Evolutionary conservation across 2,888 invertebrate genomes (phyloP), one percentile per base, ranked within the genome.

Genomic region (Apeira syringaria): DNA sequence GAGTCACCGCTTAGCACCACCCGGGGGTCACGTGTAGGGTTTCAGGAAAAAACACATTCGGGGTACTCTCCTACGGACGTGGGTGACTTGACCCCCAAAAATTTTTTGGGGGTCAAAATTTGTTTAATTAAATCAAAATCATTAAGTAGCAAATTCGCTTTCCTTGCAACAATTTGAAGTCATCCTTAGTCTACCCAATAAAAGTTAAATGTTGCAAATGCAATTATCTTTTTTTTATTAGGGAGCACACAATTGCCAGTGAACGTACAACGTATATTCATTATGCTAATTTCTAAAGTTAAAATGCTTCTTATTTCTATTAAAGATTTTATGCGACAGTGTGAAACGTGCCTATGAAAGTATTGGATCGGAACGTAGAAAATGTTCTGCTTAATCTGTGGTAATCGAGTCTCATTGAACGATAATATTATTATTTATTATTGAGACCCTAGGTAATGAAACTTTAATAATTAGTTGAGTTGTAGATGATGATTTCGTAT

Each of bases 211-310:
- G 40, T 37, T 39, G 38, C 28, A 20, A 11, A 24, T n/a, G 34
- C 27, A 43, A 53, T 50, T 49, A 47, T 38, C 40, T 45, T 48
- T 50, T 42, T 47, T 50, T 46, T 30, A 45, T 22, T 29, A 9
- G 20, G 7, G 41, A 15, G 15, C 15, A 13, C 30, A 42, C 58
- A 64, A 64, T 69, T 64, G 73, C 71, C 74, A 73, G 74, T 70
- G 64, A 62, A 48, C 57, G 65, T 61, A 65, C 68, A 72, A 15
- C 15, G 15, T 15, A 4, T 15, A 15, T 77, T 79, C 72, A 80
- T 80, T 81, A 82, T 82, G 80, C 80, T 79, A 81, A 80, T 72
- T 64, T 57, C 56, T 62, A 63, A 57, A 59, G 50, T 54, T 64
- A 59, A 69, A 71, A 66, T 67, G 65, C 56, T 73, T 17, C 39